phyloP scores from a whole-genome alignment of 2,797 vertebrate genomes.

The Sylvia borin region DNA sequence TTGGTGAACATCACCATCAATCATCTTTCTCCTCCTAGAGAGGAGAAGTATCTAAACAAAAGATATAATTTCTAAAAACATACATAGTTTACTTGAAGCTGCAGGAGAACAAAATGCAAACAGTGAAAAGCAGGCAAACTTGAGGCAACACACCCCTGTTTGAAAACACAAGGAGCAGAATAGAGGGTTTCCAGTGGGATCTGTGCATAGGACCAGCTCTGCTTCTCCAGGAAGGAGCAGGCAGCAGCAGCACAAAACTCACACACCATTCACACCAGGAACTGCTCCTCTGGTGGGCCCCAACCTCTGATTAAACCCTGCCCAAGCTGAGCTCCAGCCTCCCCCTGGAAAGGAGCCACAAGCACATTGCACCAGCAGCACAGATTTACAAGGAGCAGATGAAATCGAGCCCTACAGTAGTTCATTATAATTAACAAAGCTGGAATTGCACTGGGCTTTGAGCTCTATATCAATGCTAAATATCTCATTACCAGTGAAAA shows the following conservation, averaged over 20 bases:
- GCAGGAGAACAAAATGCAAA: no score
- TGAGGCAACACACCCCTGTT: not conserved
- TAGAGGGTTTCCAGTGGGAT: not conserved
- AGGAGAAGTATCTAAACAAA: no score
- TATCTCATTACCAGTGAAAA: constrained; percentile 66
- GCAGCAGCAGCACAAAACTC: not conserved
- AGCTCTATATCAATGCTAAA: constrained; percentile 70
- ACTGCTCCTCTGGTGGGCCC: not conserved
- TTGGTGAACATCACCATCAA: no score
- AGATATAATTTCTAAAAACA: no score
- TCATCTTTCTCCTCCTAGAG: no score
- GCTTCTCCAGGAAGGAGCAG: not conserved
- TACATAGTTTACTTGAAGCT: no score
- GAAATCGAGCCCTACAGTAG: constrained; percentile 43
- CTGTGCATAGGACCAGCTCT: not conserved
- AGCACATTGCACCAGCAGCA: not conserved
- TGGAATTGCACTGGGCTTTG: constrained; percentile 52
- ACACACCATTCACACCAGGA: not conserved
- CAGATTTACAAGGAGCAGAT: constrained; percentile 58
- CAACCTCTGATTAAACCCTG: not conserved
- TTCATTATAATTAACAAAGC: constrained; percentile 69
- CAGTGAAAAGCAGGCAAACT: no score
- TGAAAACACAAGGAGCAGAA: not conserved
- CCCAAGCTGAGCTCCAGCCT: constrained; percentile 26
- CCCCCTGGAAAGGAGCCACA: constrained; percentile 40